Evolutionary conservation across 1,140 invertebrate species (phyloP).

Genomic region (Zaprionus ghesquierei): DNA sequence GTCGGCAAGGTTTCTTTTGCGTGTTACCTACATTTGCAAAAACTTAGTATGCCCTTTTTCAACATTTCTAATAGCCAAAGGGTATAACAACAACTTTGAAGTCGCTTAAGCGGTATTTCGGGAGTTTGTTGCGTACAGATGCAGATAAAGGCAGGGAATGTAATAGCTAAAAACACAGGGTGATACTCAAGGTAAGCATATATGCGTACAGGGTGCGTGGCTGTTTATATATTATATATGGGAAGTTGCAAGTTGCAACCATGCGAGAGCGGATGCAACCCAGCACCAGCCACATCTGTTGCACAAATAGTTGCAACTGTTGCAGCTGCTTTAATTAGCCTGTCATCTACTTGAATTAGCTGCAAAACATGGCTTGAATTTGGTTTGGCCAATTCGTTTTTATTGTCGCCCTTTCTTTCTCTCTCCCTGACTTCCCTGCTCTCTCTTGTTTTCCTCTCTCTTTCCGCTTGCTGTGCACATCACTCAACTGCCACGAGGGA

Average conservation of each 20-base stretch:
- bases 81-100: slow-evolving; percentile 14
- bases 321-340: neutral
- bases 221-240: too few relatives aligned
- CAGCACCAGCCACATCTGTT: neutral
- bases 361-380: neutral
- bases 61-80: too few relatives aligned
- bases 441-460: neutral
- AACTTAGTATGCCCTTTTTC: too few relatives aligned
- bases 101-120: slow-evolving; percentile 20
- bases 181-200: neutral
- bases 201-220: neutral
- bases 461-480: slow-evolving; percentile 10
- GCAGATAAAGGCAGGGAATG: neutral
- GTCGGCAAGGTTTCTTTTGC: too few relatives aligned
- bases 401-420: neutral
- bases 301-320: neutral
- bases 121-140: neutral
- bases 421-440: too few relatives aligned
- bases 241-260: too few relatives aligned
- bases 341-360: neutral
- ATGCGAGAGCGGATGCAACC: too few relatives aligned
- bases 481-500: slow-evolving; percentile 34
- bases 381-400: neutral
- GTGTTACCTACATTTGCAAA: too few relatives aligned
- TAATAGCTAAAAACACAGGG: neutral